Conservation (phyloP, 2,797 vertebrate species). For the Myotis pilosus region DNA sequence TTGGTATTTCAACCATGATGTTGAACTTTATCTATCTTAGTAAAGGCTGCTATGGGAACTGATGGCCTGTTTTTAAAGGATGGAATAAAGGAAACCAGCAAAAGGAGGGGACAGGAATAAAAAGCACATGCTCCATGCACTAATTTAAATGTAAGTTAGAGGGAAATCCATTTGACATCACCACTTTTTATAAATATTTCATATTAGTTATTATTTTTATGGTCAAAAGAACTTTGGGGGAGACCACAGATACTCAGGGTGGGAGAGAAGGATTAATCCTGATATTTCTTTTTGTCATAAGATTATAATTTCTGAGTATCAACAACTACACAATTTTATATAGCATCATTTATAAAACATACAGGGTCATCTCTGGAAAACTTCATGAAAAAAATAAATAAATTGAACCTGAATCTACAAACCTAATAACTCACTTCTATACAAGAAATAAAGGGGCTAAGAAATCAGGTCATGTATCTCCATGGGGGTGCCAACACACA, state of each 20-base stretch:
- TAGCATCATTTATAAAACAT: background rate
- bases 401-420: background rate
- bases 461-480: background rate
- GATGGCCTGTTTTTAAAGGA: slow-evolving; percentile 32
- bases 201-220: background rate
- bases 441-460: background rate
- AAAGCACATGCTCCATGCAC: background rate
- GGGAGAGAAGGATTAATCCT: background rate
- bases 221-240: background rate
- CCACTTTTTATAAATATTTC: slow-evolving; percentile 19
- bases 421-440: background rate
- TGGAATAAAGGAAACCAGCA: slow-evolving; percentile 37
- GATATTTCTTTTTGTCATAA: slow-evolving; percentile 6
- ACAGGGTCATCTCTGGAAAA: background rate
- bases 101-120: background rate
- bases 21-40: slow-evolving; percentile 57
- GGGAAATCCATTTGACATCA: background rate
- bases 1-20: slow-evolving; percentile 63
- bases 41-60: slow-evolving; percentile 64
- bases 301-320: slow-evolving; percentile 16
- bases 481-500: background rate
- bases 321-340: background rate
- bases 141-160: slow-evolving; percentile 41
- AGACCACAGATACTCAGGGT: background rate
- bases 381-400: background rate